Percentiles rank a stretch among this genome's conserved stretches.
These are phyloP conservation scores for Malthinus seriepunctatus DNA, from an alignment of 2,888 invertebrate genomes.

Conservation along the genomic window DNA sequence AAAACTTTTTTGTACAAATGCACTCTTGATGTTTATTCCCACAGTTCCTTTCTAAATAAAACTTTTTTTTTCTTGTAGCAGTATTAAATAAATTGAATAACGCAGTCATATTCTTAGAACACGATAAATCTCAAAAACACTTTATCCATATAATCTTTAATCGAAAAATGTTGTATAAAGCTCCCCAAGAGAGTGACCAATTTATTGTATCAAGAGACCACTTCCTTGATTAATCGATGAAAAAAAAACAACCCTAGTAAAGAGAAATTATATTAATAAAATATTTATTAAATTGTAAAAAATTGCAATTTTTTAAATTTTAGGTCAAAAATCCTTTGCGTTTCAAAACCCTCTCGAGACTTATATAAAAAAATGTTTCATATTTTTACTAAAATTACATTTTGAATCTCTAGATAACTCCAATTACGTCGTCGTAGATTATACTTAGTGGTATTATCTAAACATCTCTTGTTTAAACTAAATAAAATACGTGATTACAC, in stretches of 20 bases:
- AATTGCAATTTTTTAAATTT: too few species aligned
- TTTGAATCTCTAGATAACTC: not conserved
- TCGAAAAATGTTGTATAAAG: conserved; percentile 1
- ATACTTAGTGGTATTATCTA: not conserved
- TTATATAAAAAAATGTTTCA: too few species aligned
- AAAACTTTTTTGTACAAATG: too few species aligned
- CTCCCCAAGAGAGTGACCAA: not conserved
- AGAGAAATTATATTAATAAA: not conserved
- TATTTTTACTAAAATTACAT: not conserved
- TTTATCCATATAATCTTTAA: not conserved
- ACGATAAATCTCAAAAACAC: too few species aligned
- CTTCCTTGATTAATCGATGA: not conserved
- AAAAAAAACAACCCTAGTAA: not conserved
- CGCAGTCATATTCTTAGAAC: not conserved
- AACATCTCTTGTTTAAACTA: not conserved
- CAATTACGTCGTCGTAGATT: conserved; percentile 3
- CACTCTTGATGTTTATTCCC: too few species aligned
- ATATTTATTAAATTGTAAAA: too few species aligned
- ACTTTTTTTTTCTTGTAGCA: not conserved
- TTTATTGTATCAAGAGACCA: conserved; percentile 4
- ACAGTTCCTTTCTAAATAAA: too few species aligned
- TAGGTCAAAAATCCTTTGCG: too few species aligned
- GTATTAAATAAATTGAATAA: not conserved
- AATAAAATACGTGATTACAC: not conserved
- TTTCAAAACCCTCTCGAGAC: too few species aligned